Evolutionary conservation across 2,113 vertebrate species (phyloP).

Genomic region (Melanostigma gelatinosum): DNA sequence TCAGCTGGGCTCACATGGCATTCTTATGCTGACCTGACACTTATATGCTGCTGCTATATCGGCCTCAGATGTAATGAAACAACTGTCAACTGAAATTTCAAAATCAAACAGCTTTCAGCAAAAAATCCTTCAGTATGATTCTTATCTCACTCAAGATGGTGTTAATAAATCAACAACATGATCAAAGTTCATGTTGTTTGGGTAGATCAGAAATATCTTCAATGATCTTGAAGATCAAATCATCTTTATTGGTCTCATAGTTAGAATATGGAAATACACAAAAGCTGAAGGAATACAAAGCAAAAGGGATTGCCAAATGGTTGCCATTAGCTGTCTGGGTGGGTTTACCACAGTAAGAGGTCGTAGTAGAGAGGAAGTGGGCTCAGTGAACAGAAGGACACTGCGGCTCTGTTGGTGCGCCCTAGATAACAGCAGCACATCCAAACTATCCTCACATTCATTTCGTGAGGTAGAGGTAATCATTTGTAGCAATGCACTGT

Average conservation of each 20-base stretch:
- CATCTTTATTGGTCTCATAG: neutral
- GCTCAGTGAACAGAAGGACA: neutral
- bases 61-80: too few species aligned
- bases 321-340: conserved; percentile 6
- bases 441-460: neutral
- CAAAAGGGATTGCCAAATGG: neutral
- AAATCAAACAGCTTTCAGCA: neutral
- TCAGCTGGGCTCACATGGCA: neutral
- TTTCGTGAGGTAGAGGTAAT: neutral
- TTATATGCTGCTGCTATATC: neutral
- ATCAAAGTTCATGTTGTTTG: too few species aligned
- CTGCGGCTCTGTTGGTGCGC: neutral
- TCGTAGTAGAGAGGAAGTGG: conserved; percentile 12
- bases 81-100: too few species aligned
- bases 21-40: neutral
- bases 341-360: conserved; percentile 3
- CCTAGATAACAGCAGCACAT: neutral
- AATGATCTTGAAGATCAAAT: neutral
- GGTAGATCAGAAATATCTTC: neutral
- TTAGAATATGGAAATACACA: neutral
- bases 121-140: neutral
- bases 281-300: neutral
- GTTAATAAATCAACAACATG: neutral
- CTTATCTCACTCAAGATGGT: neutral
- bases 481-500: neutral